Base-by-base conservation (phyloP, 2,888 invertebrate species). In the Folsomia manolachei region DNA sequence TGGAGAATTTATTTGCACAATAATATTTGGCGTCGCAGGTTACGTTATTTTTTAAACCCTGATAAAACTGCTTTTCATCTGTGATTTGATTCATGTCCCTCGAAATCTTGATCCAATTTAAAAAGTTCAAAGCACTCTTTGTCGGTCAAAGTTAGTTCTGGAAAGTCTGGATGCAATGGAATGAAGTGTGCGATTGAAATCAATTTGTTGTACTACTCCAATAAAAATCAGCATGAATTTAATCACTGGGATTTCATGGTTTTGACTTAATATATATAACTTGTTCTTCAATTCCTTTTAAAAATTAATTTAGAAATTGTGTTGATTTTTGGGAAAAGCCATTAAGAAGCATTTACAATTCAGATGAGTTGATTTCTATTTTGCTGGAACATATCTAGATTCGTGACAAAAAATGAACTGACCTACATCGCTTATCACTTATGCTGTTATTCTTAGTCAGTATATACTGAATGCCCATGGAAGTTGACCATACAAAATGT, bases 131-230 rank as follows among this genome's bases (percentile, higher is more conserved):
- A 56, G 56, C 56, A 56, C 56, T 56, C 19, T 56, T 56, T 19
- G 56, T 56, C 56, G 56, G 56, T 56, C 56, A 56, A 56, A 56
- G 56, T 56, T 56, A 56, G 7, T 39, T 39, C 39, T 56, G 56
- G 56, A 56, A 56, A 56, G 56, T n/a, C 39, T 39, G 39, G 39
- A 39, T 39, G 39, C 39, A 39, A 9, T n/a, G n/a, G n/a, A n/a
- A n/a, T n/a, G n/a, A n/a, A n/a, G n/a, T n/a, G n/a, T n/a, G n/a
- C n/a, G n/a, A n/a, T n/a, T n/a, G n/a, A n/a, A n/a, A n/a, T n/a
- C n/a, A n/a, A n/a, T n/a, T n/a, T n/a, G n/a, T n/a, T n/a, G n/a
- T n/a, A n/a, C n/a, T n/a, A n/a, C n/a, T n/a, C n/a, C n/a, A n/a
- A n/a, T n/a, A n/a, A n/a, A n/a, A n/a, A n/a, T n/a, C n/a, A n/a